Percentiles rank a stretch among this genome's conserved stretches.
phyloP scores from a whole-genome alignment of 37 sponge, comb jelly and placozoan genomes.

The Halichondria panicea region DNA sequence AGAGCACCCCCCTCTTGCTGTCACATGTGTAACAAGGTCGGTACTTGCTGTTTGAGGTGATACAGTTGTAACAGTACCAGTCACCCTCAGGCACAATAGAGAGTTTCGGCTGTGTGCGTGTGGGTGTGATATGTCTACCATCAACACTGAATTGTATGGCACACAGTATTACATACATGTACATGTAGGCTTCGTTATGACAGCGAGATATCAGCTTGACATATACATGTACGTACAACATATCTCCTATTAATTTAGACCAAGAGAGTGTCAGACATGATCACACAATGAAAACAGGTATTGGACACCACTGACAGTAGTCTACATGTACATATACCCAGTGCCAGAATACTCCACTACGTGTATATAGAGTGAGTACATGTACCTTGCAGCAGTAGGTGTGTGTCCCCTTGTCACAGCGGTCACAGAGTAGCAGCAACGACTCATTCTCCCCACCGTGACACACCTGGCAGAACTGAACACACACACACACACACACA shows the following conservation, averaged over 20 bases:
- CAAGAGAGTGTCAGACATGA: not conserved
- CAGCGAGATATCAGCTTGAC: not conserved
- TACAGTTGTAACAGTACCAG: conserved; percentile 87
- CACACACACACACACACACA: no score
- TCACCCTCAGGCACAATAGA: conserved; percentile 82
- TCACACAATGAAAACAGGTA: no score
- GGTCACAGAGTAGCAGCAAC: conserved; percentile 88
- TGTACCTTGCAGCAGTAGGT: conserved; percentile 94
- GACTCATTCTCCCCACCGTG: conserved; percentile 83
- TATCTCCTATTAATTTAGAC: not conserved
- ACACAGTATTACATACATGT: not conserved
- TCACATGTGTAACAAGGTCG: conserved; percentile 62
- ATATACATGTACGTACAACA: not conserved
- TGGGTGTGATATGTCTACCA: not conserved
- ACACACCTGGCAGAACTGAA: conserved; percentile 84
- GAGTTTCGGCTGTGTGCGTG: conserved; percentile 58
- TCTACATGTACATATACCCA: not conserved
- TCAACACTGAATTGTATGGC: not conserved
- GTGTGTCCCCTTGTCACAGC: conserved; percentile 90
- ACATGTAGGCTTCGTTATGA: not conserved
- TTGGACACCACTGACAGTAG: no score
- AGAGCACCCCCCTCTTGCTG: conserved; percentile 40
- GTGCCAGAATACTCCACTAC: no score
- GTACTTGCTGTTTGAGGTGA: conserved; percentile 1
- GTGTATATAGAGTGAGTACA: conserved; percentile 5